Base-by-base conservation (phyloP, 2,888 invertebrate species). In the Drosophila tripunctata region DNA sequence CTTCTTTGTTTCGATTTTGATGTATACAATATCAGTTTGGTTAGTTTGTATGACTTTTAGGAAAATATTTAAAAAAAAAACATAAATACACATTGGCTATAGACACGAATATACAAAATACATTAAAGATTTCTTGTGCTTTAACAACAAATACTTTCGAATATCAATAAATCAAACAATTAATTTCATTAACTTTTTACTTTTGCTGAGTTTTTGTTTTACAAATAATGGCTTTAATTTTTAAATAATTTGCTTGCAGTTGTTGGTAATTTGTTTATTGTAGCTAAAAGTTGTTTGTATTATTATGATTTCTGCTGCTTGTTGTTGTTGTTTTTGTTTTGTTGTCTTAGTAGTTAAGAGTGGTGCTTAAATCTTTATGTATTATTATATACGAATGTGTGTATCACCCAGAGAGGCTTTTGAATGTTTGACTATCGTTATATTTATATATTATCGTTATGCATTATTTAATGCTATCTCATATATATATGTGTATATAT, bases 331-430 rank as follows among this genome's bases (percentile, higher is more conserved):
- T 3, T 21, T 24, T 36, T 67, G 19, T 31, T 67, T 27, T 36
- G 30, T 47, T 69, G 36, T 22, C 35, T 54, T 62, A 45, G 17
- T 44, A 8, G 33, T 41, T 47, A 48, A 52, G 41, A 57, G 45
- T 52, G 57, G 52, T 51, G 51, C 51, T 51, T 51, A 51, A 21
- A 51, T 40, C 12, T 51, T 40, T 40, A 50, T 33, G 33, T 35
- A n/a, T n/a, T n/a, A n/a, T 35, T 2, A 35, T 67, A 44, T 66
- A 35, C 58, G 66, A 66, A 58, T 51, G 44, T 63, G 48, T 63
- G 54, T 62, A 72, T 72, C 72, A 72, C 75, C 75, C 71, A 56
- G 60, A 72, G 60, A 75, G 72, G 72, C 71, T 70, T n/a, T n/a
- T 56, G 56, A 56, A 50, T 61, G 52, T 48, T 48, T 52, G 58